These are phyloP conservation scores for Gnatocerus cornutus DNA, from an alignment of 2,888 invertebrate species.

Conservation along the genomic window DNA sequence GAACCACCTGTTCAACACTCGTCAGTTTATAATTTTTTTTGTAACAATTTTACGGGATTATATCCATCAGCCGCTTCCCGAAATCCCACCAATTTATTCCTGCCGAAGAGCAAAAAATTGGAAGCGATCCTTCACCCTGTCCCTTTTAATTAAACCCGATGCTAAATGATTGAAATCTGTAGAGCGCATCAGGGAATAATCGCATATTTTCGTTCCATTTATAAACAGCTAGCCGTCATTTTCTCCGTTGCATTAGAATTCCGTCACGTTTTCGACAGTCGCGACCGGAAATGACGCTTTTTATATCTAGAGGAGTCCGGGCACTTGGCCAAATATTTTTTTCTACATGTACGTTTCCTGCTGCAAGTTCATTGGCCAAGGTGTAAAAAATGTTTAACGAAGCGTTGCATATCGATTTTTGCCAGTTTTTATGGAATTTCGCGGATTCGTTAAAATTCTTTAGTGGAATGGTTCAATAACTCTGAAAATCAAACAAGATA, in stretches of 20 bases:
- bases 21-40: too few relatives aligned
- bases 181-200: conserved; percentile 11
- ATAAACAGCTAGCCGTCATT: conserved; percentile 26
- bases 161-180: conserved; percentile 5
- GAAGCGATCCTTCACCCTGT: too few relatives aligned
- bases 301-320: conserved; percentile 39
- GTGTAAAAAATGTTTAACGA: conserved; percentile 33
- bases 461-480: not conserved
- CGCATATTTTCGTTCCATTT: conserved; percentile 23
- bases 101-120: too few relatives aligned
- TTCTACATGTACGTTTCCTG: conserved; percentile 37
- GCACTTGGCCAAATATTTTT: conserved; percentile 42
- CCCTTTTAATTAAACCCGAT: too few relatives aligned
- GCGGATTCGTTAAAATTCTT: not conserved
- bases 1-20: too few relatives aligned
- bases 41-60: too few relatives aligned
- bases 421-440: too few relatives aligned
- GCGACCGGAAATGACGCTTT: conserved; percentile 38
- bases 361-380: conserved; percentile 47
- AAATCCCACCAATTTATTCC: too few relatives aligned
- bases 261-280: conserved; percentile 32
- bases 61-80: too few relatives aligned
- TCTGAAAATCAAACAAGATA: conserved; percentile 10
- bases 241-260: conserved; percentile 29
- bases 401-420: conserved; percentile 11